phyloP scores from a whole-genome alignment of 2,888 invertebrate genomes.

The Watsonalla binaria region DNA sequence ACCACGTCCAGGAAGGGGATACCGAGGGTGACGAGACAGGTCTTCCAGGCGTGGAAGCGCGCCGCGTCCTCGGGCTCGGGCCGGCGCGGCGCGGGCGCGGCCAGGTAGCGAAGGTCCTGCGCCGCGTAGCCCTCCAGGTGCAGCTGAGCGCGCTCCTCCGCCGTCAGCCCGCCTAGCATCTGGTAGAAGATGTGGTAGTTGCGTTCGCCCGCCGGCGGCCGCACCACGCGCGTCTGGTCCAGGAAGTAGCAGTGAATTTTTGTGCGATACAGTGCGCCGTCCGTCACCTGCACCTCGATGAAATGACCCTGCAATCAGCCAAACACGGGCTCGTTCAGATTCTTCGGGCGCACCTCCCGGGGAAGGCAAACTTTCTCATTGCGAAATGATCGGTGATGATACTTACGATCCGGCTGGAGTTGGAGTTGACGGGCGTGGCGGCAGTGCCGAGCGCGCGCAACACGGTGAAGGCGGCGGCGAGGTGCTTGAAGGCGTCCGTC shows the following conservation, averaged over 20 bases:
- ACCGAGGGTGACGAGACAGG: slow-evolving; percentile 91
- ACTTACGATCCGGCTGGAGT: slow-evolving; percentile 94
- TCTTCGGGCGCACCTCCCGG: background rate
- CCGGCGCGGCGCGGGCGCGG: slow-evolving; percentile 81
- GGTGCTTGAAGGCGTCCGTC: slow-evolving; percentile 97
- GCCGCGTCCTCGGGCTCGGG: slow-evolving; percentile 64
- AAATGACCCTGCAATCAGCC: slow-evolving; percentile 87
- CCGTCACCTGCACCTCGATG: slow-evolving; percentile 97
- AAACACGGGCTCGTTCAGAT: background rate
- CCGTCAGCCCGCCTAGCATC: slow-evolving; percentile 92
- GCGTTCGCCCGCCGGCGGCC: slow-evolving; percentile 91
- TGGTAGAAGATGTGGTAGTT: slow-evolving; percentile 99
- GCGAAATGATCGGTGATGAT: background rate
- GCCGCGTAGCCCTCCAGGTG: slow-evolving; percentile 92
- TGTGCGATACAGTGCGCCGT: slow-evolving; percentile 95
- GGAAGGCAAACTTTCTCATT: background rate
- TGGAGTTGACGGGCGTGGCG: slow-evolving; percentile 92
- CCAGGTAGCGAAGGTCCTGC: slow-evolving; percentile 89
- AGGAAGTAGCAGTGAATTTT: slow-evolving; percentile 98
- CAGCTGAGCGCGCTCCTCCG: slow-evolving; percentile 91
- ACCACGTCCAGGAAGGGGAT: slow-evolving; percentile 97
- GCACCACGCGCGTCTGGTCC: slow-evolving; percentile 94
- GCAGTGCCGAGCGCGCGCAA: slow-evolving; percentile 94
- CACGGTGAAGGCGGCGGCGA: slow-evolving; percentile 96
- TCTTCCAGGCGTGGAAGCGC: slow-evolving; percentile 94